Base-by-base conservation (phyloP, 1,140 invertebrate genomes). In the Antheraea pernyi region DNA sequence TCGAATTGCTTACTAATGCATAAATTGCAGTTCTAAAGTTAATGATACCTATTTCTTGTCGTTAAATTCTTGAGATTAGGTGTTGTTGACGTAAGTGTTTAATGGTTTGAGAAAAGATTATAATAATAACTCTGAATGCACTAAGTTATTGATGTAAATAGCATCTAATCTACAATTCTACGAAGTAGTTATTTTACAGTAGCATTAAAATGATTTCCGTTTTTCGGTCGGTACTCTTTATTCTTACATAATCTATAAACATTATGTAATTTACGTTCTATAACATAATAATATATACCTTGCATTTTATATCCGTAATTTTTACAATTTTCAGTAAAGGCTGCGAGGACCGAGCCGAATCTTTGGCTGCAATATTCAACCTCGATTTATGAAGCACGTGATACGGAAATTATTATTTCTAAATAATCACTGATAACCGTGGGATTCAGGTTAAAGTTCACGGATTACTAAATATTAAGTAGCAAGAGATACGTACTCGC, bases 61-160 rank as follows among this genome's bases (percentile, higher is more conserved):
- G 70, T 39, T 71, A 75, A 69, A 75, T 71, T 75, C 70, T 69
- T 61, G 19, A 59, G 53, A 69, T 71, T 69, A 75, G 73, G 67
- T 37, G 59, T 69, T 22, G 67, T 68, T 63, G 59, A 69, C 48
- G 71, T 74, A 71, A 74, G 68, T 69, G 66, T 71, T 59, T 71
- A 67, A 71, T 71, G 61, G 30, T 37, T n/a, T 63, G 30, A 16
- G 61, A 13, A 39, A 19, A 67, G 59, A 61, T 61, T 61, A 10
- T 11, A 61, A 30, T 63, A 13, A 22, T 16, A 19, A 5, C 61
- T 63, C 11, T 63, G 22, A 37, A 63, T 63, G 16, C 61, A 36
- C 0, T 53, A 6, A n/a, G 0, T 16, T 53, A 53, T 53, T 16
- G 16, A 11, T 10, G 46, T 6, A 53, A 13, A n/a, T n/a, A 16